Percentiles rank a stretch among this genome's conserved stretches.
Evolutionary conservation across 2,888 invertebrate genomes (phyloP).

Genomic region (Nipponacmea schrenckii): DNA sequence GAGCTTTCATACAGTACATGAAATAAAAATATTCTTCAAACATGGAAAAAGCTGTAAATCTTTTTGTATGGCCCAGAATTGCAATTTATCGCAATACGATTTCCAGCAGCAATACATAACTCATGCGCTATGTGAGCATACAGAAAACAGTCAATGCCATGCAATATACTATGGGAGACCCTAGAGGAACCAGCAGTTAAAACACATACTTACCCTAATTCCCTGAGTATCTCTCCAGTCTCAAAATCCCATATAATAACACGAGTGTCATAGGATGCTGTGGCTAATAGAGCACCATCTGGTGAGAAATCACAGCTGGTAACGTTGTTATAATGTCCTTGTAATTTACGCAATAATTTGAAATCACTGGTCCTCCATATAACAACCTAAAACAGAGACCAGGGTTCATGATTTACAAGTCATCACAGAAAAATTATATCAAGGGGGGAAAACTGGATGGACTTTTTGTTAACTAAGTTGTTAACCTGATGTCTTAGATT

Average conservation of each 20-base stretch:
- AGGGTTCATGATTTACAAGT: not conserved
- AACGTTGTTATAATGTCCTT: constrained; percentile 71
- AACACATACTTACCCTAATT: constrained; percentile 55
- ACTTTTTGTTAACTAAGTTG: too few species aligned
- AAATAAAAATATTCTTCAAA: too few species aligned
- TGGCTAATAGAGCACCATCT: constrained; percentile 71
- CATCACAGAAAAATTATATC: too few species aligned
- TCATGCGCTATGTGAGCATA: too few species aligned
- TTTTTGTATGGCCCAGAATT: too few species aligned
- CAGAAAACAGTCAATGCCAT: too few species aligned
- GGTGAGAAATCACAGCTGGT: constrained; percentile 69
- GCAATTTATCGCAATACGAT: too few species aligned
- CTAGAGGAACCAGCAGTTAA: too few species aligned
- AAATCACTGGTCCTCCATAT: constrained; percentile 67
- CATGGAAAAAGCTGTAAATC: not conserved
- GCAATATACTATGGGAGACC: too few species aligned
- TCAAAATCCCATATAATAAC: constrained; percentile 71
- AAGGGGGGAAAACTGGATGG: too few species aligned
- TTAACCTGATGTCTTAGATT: too few species aligned
- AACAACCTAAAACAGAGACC: constrained; percentile 63
- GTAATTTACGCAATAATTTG: constrained; percentile 50
- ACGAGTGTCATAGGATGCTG: constrained; percentile 71
- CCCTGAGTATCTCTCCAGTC: constrained; percentile 59
- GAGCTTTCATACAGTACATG: not conserved
- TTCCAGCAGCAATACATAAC: too few species aligned